Evolutionary conservation across 2,797 vertebrate genomes (phyloP), one percentile per base, ranked within the genome.

Genomic region (Gymnoscopelus braueri): DNA sequence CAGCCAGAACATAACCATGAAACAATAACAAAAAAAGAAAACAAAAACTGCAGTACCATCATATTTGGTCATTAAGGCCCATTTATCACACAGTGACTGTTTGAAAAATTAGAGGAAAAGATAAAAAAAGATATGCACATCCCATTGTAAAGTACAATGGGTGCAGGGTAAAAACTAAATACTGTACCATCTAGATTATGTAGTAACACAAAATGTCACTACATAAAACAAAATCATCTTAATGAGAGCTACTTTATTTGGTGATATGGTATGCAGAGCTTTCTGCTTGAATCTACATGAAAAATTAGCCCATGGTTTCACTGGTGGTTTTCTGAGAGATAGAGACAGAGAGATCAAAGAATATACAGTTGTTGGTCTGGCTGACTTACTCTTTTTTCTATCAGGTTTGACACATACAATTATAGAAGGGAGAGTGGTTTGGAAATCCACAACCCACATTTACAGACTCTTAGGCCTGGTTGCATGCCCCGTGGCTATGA

Each of bases 401-500:
- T 79, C 59, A 71, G 5, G 0, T 47, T 66, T 57, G 64, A 69
- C 74, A 60, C 56, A 67, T 55, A 74, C 0, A 39, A 64, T 67
- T 66, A 62, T 44, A 72, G 55, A 24, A 58, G 29, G 35, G 47
- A 62, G 2, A 72, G 54, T 54, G 52, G 57, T 50, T 67, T 52
- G 26, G 52, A 75, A 77, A 61, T 56, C 58, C 52, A 69, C 65
- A 71, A 69, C 49, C 66, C 47, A 72, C 70, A 66, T 84, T 81
- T 60, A 71, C 50, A 14, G 10, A 79, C 67, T 69, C 67, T 77
- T 19, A 49, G 63, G 62, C 54, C 49, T 19, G 54, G 53, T 79
- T 81, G 80, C 71, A 48, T 88, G 83, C 71, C 44, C 60, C 26
- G 51, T 59, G 69, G 71, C 78, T 15, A 60, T 0, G 13, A 62